These are phyloP conservation scores for Brachyhypopomus occidentalis DNA, from an alignment of 2,113 vertebrate species.

Conservation along the genomic window DNA sequence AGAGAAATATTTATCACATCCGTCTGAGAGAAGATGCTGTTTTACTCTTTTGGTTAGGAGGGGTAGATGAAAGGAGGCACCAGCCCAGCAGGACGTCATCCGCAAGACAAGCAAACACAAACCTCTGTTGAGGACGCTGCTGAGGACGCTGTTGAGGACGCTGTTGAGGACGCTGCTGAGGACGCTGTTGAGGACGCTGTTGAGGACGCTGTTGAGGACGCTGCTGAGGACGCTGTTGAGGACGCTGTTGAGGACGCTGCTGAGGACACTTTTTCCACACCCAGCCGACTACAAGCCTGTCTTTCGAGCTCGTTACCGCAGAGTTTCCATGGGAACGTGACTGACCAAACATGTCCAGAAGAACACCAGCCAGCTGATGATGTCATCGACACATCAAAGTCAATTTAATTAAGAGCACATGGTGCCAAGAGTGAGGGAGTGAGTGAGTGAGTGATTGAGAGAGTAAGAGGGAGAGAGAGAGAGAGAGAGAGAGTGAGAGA, in stretches of 20 bases:
- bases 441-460: constrained; percentile 14
- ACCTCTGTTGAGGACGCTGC: constrained; percentile 20
- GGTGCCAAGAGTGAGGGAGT: constrained; percentile 44
- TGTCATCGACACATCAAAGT: constrained; percentile 65
- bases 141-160: too few species aligned
- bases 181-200: too few species aligned
- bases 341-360: constrained; percentile 56
- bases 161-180: too few species aligned
- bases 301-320: constrained; percentile 57
- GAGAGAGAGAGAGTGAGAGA: constrained; percentile 23
- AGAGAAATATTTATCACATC: constrained; percentile 41
- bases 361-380: constrained; percentile 62
- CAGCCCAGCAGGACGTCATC: constrained; percentile 51
- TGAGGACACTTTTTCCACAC: constrained; percentile 34
- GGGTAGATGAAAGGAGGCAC: constrained; percentile 29
- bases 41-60: background rate
- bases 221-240: too few species aligned
- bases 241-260: too few species aligned
- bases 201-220: too few species aligned
- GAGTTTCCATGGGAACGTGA: constrained; percentile 65
- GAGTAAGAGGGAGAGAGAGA: background rate
- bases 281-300: constrained; percentile 41
- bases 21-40: background rate
- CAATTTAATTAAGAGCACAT: constrained; percentile 62
- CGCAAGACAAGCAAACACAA: constrained; percentile 50